These are phyloP conservation scores for Lomographa bimaculata DNA, from an alignment of 2,888 invertebrate genomes.

Conservation along the genomic window DNA sequence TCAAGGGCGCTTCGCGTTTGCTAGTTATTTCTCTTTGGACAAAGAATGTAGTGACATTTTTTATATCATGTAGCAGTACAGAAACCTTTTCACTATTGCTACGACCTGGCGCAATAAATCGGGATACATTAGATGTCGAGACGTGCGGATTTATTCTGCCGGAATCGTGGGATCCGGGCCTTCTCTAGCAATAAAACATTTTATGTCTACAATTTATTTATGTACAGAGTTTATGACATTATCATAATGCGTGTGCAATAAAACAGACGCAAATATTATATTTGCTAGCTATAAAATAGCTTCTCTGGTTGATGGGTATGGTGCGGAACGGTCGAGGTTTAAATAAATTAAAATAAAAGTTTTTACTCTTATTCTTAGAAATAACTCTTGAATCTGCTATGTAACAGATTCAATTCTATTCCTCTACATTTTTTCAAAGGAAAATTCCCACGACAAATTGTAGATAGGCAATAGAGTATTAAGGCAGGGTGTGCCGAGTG, in stretches of 20 bases:
- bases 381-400: too few relatives aligned
- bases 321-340: too few relatives aligned
- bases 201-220: slow-evolving; percentile 59
- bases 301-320: slow-evolving; percentile 37
- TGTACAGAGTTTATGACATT: slow-evolving; percentile 57
- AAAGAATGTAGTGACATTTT: slow-evolving; percentile 45
- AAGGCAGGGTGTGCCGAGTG: slow-evolving; percentile 44
- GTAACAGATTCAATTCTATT: too few relatives aligned
- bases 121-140: slow-evolving; percentile 38
- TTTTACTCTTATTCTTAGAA: neutral
- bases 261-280: slow-evolving; percentile 50
- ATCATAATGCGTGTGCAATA: slow-evolving; percentile 62
- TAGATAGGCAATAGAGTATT: slow-evolving; percentile 48
- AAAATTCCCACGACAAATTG: too few relatives aligned
- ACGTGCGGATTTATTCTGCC: slow-evolving; percentile 42
- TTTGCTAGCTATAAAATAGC: slow-evolving; percentile 52
- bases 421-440: too few relatives aligned
- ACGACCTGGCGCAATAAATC: slow-evolving; percentile 48
- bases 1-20: slow-evolving; percentile 29
- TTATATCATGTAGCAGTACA: slow-evolving; percentile 38
- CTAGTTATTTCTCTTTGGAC: slow-evolving; percentile 36
- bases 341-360: slow-evolving; percentile 1
- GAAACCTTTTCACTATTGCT: slow-evolving; percentile 40
- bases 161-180: slow-evolving; percentile 35
- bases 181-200: slow-evolving; percentile 51